Base-by-base conservation (phyloP, 2,113 vertebrate genomes). In the Synodontis membranacea region DNA sequence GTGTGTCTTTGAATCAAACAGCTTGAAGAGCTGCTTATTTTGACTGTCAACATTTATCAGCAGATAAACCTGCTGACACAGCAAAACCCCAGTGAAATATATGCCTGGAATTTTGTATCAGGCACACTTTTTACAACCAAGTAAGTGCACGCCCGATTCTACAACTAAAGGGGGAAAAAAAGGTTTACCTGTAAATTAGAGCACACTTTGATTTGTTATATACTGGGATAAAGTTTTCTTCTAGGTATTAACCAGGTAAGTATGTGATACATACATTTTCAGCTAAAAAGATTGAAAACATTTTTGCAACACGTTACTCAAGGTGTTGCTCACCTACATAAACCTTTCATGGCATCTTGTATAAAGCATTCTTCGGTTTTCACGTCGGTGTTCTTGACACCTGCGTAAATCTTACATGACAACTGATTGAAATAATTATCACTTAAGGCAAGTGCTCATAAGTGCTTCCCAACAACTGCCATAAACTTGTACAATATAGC, bases 81-180 rank as follows among this genome's bases (percentile, higher is more conserved):
- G 0, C 34, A 39, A 80, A 1, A 2, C 21, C 7, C 11, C 0
- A 0, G 3, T 23, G 0, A 14, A 0, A 0, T 42, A 3, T 58
- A 15, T 15, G 0, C 10, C 70, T 81, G 92, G 68, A 0, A 92
- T 44, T 92, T 68, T 9, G 54, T 85, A 84, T 80, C 84, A 54
- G 93, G 93, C 81, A 91, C 86, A 37, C 21, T 95, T 21, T 93
- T 92, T 78, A 80, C 92, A 66, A 86, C 0, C 84, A 93, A 42
- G 96, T 96, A 84, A 66, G 91, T 91, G 28, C n/a, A 9, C 25
- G 7, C 17, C 17, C 19, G 8, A 44, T 44, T 44, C 15, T 34
- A 8, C 17, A 70, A 39, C 39, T 37, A 70, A 70, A 37, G 17
- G 31, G 19, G 39, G 6, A 10, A n/a, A 11, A 31, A n/a, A n/a